Evolutionary conservation across 2,797 vertebrate genomes (phyloP).

Genomic region (Anabas testudineus): DNA sequence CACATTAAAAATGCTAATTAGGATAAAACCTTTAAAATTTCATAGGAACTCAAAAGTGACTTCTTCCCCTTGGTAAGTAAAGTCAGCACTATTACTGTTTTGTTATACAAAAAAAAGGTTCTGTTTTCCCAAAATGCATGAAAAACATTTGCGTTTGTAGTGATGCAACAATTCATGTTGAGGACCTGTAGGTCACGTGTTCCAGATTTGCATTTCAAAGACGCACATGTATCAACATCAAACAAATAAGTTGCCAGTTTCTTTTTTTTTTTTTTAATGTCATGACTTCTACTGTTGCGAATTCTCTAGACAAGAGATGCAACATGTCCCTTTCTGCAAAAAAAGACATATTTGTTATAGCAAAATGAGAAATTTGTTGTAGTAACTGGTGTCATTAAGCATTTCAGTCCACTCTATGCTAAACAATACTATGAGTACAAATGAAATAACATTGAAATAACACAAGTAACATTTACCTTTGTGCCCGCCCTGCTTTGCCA

Average conservation of each 20-base stretch:
- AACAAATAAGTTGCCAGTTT: neutral
- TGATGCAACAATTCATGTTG: slow-evolving; percentile 17
- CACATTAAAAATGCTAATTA: no score
- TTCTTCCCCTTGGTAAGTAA: neutral
- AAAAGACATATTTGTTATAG: no score
- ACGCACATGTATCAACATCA: slow-evolving; percentile 15
- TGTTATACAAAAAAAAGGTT: neutral
- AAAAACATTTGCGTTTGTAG: slow-evolving; percentile 1
- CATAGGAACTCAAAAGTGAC: neutral
- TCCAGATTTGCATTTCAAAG: slow-evolving; percentile 43
- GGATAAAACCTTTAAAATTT: no score
- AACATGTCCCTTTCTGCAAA: no score
- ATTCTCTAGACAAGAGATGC: neutral
- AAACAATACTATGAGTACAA: neutral
- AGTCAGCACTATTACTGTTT: neutral
- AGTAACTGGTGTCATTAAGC: no score
- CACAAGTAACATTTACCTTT: slow-evolving; percentile 69
- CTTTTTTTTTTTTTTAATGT: neutral
- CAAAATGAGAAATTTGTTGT: no score
- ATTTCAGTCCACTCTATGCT: neutral
- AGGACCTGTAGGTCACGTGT: neutral
- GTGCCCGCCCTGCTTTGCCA: slow-evolving; percentile 86
- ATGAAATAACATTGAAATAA: no score
- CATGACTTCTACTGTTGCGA: neutral
- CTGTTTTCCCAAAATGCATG: neutral